Conservation (phyloP, 2,888 invertebrate species). For the Schizaphis graminum region DNA sequence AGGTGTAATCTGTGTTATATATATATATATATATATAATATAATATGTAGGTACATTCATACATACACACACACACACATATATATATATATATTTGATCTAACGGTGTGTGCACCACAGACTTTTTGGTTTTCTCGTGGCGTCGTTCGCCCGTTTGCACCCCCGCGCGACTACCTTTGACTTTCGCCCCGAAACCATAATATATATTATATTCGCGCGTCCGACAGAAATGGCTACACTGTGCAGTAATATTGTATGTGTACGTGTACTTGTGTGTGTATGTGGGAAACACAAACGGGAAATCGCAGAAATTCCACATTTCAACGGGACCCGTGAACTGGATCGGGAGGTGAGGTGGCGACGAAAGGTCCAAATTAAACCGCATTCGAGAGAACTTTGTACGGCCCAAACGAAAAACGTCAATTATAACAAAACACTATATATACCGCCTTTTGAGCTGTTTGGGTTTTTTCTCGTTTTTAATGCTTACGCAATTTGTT, state of each 20-base stretch:
- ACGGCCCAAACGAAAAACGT: slow-evolving; percentile 52
- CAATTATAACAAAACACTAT: slow-evolving; percentile 51
- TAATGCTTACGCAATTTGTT: slow-evolving; percentile 32
- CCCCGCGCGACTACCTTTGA: background rate
- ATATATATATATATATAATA: background rate
- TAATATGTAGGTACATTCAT: background rate
- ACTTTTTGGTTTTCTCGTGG: slow-evolving; percentile 2
- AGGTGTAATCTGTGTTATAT: background rate
- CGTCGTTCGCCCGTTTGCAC: background rate
- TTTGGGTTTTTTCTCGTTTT: slow-evolving; percentile 7
- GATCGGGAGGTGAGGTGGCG: too few species aligned
- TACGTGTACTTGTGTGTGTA: too few species aligned
- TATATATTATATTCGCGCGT: background rate
- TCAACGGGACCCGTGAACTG: background rate
- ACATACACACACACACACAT: background rate
- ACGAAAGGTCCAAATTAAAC: slow-evolving; percentile 48
- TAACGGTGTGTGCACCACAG: background rate
- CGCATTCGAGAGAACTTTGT: slow-evolving; percentile 49
- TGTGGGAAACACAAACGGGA: slow-evolving; percentile 22
- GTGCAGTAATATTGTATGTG: background rate
- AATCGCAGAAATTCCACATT: slow-evolving; percentile 59
- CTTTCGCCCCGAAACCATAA: background rate
- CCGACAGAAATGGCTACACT: background rate
- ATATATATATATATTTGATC: background rate
- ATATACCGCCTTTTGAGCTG: slow-evolving; percentile 21